phyloP scores from a whole-genome alignment of 1,140 invertebrate genomes.

The Drosophila sproati region DNA sequence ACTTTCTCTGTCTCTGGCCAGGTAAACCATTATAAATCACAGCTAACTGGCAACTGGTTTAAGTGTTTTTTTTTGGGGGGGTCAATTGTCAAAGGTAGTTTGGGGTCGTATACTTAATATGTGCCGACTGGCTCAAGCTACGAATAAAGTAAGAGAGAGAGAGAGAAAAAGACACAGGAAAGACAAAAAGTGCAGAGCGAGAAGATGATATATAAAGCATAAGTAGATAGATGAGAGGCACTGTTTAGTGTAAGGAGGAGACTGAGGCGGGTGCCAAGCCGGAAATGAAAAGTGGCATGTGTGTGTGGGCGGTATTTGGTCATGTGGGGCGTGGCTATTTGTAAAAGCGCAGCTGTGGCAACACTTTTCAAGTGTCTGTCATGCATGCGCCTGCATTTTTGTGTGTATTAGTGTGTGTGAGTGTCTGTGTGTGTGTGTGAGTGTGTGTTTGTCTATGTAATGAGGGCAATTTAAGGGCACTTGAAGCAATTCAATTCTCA shows the following conservation, averaged over 20 bases:
- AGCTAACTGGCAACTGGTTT: too few species aligned
- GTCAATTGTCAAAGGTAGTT: slow-evolving; percentile 6
- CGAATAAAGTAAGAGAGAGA: too few species aligned
- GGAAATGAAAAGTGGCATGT: slow-evolving; percentile 74
- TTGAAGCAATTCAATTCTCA: slow-evolving; percentile 80
- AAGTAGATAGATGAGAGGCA: slow-evolving; percentile 74
- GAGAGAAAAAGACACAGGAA: slow-evolving; percentile 7
- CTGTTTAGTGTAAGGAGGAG: slow-evolving; percentile 24
- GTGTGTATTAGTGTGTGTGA: neutral
- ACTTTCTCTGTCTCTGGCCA: too few species aligned
- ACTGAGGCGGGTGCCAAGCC: slow-evolving; percentile 33
- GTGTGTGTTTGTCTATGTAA: slow-evolving; percentile 75
- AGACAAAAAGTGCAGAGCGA: slow-evolving; percentile 32
- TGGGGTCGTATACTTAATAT: slow-evolving; percentile 60
- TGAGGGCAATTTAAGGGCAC: slow-evolving; percentile 79
- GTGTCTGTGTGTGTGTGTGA: slow-evolving; percentile 25
- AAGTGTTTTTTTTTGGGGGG: neutral
- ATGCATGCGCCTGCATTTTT: neutral
- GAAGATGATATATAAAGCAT: slow-evolving; percentile 72
- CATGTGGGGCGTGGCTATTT: slow-evolving; percentile 57
- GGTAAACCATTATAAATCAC: too few species aligned
- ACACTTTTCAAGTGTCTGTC: slow-evolving; percentile 59
- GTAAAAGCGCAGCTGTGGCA: slow-evolving; percentile 75
- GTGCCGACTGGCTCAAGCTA: neutral
- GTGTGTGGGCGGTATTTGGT: slow-evolving; percentile 17